Evolutionary conservation across 2,797 vertebrate species (phyloP), one percentile per base, ranked within the genome.

Genomic region (Avahi laniger): DNA sequence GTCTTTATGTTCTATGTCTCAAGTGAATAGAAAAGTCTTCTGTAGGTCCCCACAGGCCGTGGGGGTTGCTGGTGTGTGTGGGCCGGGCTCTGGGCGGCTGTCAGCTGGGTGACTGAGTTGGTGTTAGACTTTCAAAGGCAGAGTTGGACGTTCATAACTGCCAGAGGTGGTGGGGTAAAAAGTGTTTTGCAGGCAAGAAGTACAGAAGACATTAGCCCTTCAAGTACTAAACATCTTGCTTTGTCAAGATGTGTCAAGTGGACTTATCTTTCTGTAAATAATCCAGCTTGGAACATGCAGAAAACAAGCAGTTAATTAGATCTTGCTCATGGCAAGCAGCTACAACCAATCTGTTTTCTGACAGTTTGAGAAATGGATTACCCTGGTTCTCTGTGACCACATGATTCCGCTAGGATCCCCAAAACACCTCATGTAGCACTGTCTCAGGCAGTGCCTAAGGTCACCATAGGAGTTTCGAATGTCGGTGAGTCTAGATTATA

Each of bases 241-340:
- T 96, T 75, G 35, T 83, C 10, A 92, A 89, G 57, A 50, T 52
- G 30, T n/a, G 30, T 87, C 75, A 72, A 38, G 22, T 33, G 38
- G 54, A 78, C 10, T 57, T 82, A n/a, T 20, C 59, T 96, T 93
- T 93, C 33, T 73, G 20, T 89, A 79, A 84, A 69, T 35, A 93
- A 33, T 79, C 13, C 18, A 86, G 43, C 69, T 35, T 91, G 41
- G 83, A 30, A n/a, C n/a, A 7, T 43, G 33, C 57, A 73, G 26
- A 89, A 87, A 89, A 46, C 54, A 93, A 38, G 41, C 59, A 52
- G 11, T 52, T 72, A 7, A 13, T 54, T n/a, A 30, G 61, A 50
- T 35, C 14, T 35, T 57, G 70, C 24, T 73, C 46, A 17, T 22
- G 38, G 59, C 75, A 91, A 85, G 48, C 18, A 78, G 24, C n/a